Percentiles rank a stretch among this genome's conserved stretches.
Evolutionary conservation across 2,888 invertebrate species (phyloP).

Genomic region (Timema cristinae): DNA sequence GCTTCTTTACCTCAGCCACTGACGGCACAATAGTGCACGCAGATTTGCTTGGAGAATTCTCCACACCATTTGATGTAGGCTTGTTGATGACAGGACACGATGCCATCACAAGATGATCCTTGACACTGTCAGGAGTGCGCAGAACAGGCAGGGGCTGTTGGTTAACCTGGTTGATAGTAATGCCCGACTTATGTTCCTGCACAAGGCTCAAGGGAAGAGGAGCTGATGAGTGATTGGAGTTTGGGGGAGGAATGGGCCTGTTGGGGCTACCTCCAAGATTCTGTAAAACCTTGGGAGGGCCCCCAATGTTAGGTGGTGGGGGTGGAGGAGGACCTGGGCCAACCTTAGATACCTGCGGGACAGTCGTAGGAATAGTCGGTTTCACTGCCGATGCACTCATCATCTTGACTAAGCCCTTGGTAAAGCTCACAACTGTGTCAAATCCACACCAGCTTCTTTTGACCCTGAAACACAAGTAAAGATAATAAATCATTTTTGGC

Average conservation of each 20-base stretch:
- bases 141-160: constrained; percentile 36
- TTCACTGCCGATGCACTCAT: constrained; percentile 44
- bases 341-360: constrained; percentile 37
- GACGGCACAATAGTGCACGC: background rate
- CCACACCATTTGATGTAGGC: constrained; percentile 32
- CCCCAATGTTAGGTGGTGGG: constrained; percentile 36
- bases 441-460: background rate
- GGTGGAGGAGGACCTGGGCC: constrained; percentile 38
- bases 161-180: constrained; percentile 35
- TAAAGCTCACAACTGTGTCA: background rate
- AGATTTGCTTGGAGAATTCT: constrained; percentile 25
- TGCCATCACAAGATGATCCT: constrained; percentile 19
- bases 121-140: constrained; percentile 27
- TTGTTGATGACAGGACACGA: constrained; percentile 12
- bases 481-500: no score
- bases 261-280: constrained; percentile 41
- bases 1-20: constrained; percentile 21
- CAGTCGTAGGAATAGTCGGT: constrained; percentile 41
- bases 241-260: constrained; percentile 40
- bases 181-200: constrained; percentile 42
- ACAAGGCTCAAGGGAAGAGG: constrained; percentile 42
- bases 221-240: constrained; percentile 26
- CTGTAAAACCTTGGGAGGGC: constrained; percentile 39
- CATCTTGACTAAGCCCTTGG: constrained; percentile 14
- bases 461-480: constrained; percentile 1